Evolutionary conservation across 2,113 vertebrate genomes (phyloP).

Genomic region (Anhinga rufa): DNA sequence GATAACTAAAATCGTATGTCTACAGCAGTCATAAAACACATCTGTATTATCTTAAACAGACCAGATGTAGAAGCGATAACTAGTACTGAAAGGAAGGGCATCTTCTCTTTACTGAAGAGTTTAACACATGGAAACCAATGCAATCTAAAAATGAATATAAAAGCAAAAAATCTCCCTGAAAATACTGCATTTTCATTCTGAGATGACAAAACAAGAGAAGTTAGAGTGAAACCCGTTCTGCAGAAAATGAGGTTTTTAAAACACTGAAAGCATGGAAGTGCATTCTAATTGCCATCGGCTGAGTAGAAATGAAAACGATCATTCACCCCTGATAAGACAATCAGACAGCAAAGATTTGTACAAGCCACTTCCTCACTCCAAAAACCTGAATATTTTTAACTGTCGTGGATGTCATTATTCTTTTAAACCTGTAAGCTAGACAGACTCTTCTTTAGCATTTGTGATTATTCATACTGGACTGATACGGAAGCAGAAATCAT

Average conservation of each 20-base stretch:
- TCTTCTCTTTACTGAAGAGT: background rate
- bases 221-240: background rate
- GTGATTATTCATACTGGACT: background rate
- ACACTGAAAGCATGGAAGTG: background rate
- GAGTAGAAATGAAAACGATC: background rate
- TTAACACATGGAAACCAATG: background rate
- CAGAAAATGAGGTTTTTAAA: background rate
- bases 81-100: background rate
- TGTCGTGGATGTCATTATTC: background rate
- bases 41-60: background rate
- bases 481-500: background rate
- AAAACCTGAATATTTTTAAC: background rate
- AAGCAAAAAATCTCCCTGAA: background rate
- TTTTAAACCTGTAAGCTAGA: background rate
- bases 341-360: background rate
- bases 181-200: background rate
- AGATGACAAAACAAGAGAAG: background rate
- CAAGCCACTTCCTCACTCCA: background rate
- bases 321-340: background rate
- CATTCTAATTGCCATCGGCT: background rate
- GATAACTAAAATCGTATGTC: slow-evolving; percentile 4
- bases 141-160: background rate
- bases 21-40: background rate
- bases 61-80: slow-evolving; percentile 3
- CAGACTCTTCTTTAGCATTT: background rate